Conservation (phyloP, 2,113 vertebrate genomes). For the Centropus bengalensis region DNA sequence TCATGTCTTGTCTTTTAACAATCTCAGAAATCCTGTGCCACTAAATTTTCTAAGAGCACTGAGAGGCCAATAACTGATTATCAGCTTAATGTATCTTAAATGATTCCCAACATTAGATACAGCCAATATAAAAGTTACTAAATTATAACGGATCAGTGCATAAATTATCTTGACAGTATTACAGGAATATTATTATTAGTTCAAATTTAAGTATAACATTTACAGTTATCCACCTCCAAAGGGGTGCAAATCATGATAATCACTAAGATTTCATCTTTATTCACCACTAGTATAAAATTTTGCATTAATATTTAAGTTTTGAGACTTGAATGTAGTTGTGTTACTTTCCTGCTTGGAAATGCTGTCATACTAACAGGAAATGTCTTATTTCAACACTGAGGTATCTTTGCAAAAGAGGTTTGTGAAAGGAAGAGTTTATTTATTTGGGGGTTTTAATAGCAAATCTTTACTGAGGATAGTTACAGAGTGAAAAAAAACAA, state of each 20-base stretch:
- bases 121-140: not conserved
- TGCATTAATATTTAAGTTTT: not conserved
- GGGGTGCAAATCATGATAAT: not conserved
- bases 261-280: not conserved
- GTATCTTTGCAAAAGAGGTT: not conserved
- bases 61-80: not conserved
- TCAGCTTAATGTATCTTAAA: not conserved
- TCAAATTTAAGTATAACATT: not conserved
- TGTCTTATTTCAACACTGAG: not conserved
- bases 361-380: not conserved
- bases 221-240: not conserved
- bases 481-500: rapidly evolving
- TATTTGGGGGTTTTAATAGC: not conserved
- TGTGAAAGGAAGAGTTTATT: not conserved
- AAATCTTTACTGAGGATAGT: not conserved
- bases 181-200: not conserved
- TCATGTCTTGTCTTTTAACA: not conserved
- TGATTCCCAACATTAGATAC: not conserved
- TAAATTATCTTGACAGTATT: not conserved
- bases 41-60: not conserved
- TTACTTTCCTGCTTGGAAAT: not conserved
- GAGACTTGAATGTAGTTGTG: not conserved
- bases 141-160: not conserved
- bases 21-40: not conserved
- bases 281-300: not conserved